Evolutionary conservation across 2,888 invertebrate genomes (phyloP), one percentile per base, ranked within the genome.

Genomic region (Lithosia quadra): DNA sequence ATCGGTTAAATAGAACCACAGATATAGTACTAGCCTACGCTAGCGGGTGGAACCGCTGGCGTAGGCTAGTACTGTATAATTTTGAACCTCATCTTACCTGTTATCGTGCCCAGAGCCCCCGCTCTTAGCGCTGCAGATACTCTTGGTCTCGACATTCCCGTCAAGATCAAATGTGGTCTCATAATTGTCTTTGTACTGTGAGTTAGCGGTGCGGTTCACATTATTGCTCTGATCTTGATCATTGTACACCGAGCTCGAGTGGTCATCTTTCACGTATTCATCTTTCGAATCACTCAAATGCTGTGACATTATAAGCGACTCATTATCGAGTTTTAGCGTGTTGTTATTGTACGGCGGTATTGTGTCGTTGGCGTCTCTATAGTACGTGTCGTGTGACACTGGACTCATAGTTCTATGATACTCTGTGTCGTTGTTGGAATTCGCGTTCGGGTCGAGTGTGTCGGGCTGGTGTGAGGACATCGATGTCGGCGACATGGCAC

Each of bases 141-240:
- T 98, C 83, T 98, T 97, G 7, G 99, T 98, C 91, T 99, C 98
- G 75, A 98, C 97, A 91, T 98, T 98, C 73, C 98, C 98, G 87
- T 99, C 98, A 83, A 98, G 96, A 91, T 98, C 99, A 92, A 98
- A 98, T 43, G 98, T 98, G 21, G 98, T 97, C 90, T 97, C 97
- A 88, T 97, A 97, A 92, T 97, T 97, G 89, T 97, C 97, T 82
- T 97, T 96, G 83, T 95, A 96, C 69, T 95, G 95, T 57, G 94
- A 90, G 80, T 88, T 90, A 61, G 86, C 84, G 10, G 88, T 90
- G 63, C 94, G 88, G 67, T 87, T 90, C 53, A 84, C 84, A 73
- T 84, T 82, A 28, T 82, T 81, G 76, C 85, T 88, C 75, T 88
- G 91, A 24, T 93, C 93, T 74, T 91, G 92, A 21, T 92, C 91